phyloP scores from a whole-genome alignment of 2,888 invertebrate species.

The Leuctra nigra region DNA sequence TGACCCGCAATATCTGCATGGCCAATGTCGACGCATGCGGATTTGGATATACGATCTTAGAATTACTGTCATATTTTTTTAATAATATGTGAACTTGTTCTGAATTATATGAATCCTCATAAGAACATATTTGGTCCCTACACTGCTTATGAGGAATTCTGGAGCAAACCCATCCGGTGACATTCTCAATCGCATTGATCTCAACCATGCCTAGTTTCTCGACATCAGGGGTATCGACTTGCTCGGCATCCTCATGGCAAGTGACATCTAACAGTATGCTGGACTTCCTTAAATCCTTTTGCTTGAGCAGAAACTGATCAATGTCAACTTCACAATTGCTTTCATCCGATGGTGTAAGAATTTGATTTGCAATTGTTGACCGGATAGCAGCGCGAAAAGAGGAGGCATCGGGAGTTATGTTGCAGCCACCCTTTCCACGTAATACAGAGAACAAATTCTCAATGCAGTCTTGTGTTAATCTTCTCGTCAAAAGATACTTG shows the following conservation, averaged over 20 bases:
- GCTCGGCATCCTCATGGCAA: neutral
- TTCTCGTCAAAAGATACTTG: conserved; percentile 8
- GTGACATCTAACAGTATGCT: neutral
- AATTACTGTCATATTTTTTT: neutral
- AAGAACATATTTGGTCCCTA: neutral
- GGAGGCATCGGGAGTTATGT: conserved; percentile 1
- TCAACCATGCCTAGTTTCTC: neutral
- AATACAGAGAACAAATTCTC: neutral
- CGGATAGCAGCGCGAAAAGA: neutral
- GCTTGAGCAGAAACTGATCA: neutral
- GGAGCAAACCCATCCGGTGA: conserved; percentile 4
- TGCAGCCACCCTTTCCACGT: neutral
- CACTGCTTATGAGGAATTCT: neutral
- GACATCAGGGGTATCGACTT: neutral
- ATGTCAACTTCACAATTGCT: conserved; percentile 3
- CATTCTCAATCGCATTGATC: neutral
- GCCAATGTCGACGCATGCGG: neutral
- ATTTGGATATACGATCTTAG: neutral
- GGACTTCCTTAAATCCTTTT: neutral
- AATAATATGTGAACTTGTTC: neutral
- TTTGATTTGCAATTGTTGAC: conserved; percentile 5
- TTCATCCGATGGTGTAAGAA: neutral
- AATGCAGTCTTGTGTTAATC: conserved; percentile 15
- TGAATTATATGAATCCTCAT: neutral
- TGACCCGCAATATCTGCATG: neutral